These are phyloP conservation scores for Heptranchias perlo DNA, from an alignment of 2,113 vertebrate species.

Conservation along the genomic window DNA sequence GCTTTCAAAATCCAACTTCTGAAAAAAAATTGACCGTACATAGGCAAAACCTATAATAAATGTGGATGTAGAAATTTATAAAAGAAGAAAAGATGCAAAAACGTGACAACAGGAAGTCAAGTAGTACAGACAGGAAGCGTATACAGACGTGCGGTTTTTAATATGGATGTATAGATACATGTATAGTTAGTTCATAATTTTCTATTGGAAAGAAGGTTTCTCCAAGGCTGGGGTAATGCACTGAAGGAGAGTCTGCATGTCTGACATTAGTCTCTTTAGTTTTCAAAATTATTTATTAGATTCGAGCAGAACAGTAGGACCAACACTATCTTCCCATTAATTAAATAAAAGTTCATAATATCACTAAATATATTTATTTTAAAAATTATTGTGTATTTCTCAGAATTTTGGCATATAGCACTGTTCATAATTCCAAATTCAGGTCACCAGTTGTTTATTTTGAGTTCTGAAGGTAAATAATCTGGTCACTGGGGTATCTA, in stretches of 20 bases:
- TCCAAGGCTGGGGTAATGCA: neutral
- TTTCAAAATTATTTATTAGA: neutral
- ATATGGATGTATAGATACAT: neutral
- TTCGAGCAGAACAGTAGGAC: neutral
- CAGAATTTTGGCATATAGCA: neutral
- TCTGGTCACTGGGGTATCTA: neutral
- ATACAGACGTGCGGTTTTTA: neutral
- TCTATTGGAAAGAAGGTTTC: neutral
- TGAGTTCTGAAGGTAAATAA: neutral
- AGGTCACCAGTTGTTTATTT: neutral
- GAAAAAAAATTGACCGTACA: neutral
- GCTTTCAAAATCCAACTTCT: neutral
- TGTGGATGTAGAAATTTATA: neutral
- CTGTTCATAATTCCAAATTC: neutral
- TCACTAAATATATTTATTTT: neutral
- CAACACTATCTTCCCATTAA: neutral
- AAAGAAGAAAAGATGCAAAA: neutral
- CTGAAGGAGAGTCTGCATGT: neutral
- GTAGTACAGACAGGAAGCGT: neutral
- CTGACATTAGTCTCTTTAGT: neutral
- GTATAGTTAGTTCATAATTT: neutral
- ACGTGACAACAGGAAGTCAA: neutral
- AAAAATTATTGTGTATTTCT: neutral
- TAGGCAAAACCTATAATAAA: neutral
- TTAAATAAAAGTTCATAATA: neutral